Evolutionary conservation across 2,797 vertebrate genomes (phyloP), one percentile per base, ranked within the genome.

Genomic region (Falco concolor): DNA sequence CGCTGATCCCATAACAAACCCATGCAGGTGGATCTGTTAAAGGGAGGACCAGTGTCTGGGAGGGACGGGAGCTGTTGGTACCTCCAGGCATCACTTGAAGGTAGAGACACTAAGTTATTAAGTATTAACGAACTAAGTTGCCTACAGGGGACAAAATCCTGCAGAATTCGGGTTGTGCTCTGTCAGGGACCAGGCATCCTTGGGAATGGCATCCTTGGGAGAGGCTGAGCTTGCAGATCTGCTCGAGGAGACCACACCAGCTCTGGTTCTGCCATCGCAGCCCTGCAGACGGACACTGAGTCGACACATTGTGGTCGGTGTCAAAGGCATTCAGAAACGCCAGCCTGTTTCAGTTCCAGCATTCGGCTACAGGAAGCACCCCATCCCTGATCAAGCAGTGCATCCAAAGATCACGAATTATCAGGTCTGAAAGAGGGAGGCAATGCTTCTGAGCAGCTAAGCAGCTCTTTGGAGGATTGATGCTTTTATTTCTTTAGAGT

Each of bases 301-400:
- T 52, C 2, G 0, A 16, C 1, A 1, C 40, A 18, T 45, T 2
- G 12, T 8, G 30, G 20, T n/a, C 3, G 6, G 13, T 36, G 56
- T 12, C 50, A 23, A n/a, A 32, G 32, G n/a, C 0, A 1, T 17
- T 36, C 59, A 19, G 47, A 24, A 87, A 77, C 3, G 6, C 44
- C 9, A 24, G 5, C 8, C 54, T 14, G 10, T 13, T 57, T n/a
- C 38, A 79, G 25, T 45, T 15, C 42, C 50, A 54, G 28, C 34
- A 13, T 12, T 34, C 24, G 36, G n/a, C 49, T 52, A 7, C 2
- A 38, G 69, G 49, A 40, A 87, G 15, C 21, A 19, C 13, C 25
- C 3, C 1, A 24, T 19, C 42, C 32, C 20, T 22, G 61, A 10
- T 25, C 45, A 21, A 53, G 28, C 1, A 5, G 32, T 38, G 73